Base-by-base conservation (phyloP, 1,140 invertebrate species). In the Heliconius himera region DNA sequence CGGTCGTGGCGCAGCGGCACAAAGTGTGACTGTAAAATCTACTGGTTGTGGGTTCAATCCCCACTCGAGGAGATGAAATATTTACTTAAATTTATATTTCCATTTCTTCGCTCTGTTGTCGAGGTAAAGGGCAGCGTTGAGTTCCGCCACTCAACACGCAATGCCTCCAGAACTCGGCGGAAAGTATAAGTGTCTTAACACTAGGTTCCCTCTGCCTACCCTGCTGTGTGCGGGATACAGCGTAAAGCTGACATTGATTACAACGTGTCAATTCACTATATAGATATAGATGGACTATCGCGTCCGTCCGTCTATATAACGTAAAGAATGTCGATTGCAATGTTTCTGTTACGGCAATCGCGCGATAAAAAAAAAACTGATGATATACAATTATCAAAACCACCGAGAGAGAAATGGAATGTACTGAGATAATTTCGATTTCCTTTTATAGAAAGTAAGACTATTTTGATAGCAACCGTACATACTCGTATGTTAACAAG, bases 371-470 rank as follows among this genome's bases (percentile, higher is more conserved):
- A 38, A 46, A 46, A 46, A 91, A 81, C 83, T 81, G 78, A 80
- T 82, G 82, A 84, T 83, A 82, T 84, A 83, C 89, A 89, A 92
- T 91, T 89, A 92, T 89, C 88, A 90, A 92, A 93, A 89, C 86
- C 91, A 84, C 81, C 83, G 88, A 88, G 88, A 92, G 90, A 91
- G 91, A 92, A 93, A 92, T 91, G 90, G 90, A 93, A 92, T 92
- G 89, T 85, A 89, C 82, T 88, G 85, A 91, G 87, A 90, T 90
- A 92, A 94, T 93, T 93, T 93, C 93, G 93, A 91, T 94, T 94
- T 94, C 93, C 91, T 92, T 94, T 93, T 92, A 89, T 94, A 94
- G 93, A 94, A 94, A 94, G 93, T 93, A 93, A 94, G 85, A 89
- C 87, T 91, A 89, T 90, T 90, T 87, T 82, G 88, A 86, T 88